Conservation (phyloP, 2,797 vertebrate genomes). For the Falco cherrug region DNA sequence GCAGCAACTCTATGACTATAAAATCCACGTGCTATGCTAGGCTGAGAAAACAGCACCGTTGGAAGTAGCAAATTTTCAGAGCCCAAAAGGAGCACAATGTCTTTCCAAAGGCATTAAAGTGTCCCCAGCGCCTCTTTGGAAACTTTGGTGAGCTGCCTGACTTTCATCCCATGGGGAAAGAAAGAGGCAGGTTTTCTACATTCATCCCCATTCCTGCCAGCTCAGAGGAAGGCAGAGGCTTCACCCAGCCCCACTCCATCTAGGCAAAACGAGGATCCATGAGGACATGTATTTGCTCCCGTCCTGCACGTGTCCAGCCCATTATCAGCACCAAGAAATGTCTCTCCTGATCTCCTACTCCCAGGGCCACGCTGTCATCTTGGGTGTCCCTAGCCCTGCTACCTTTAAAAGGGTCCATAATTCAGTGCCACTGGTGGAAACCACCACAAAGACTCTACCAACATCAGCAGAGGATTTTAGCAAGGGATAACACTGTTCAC, state of each 20-base stretch:
- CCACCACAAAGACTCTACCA: neutral
- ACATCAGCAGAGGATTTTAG: neutral
- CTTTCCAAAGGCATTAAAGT: slow-evolving; percentile 9
- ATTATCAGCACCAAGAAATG: neutral
- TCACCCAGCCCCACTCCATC: neutral
- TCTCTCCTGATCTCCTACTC: neutral
- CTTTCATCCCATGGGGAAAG: neutral
- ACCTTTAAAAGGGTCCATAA: neutral
- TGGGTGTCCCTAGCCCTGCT: neutral
- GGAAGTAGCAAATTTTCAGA: neutral
- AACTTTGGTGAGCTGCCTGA: neutral
- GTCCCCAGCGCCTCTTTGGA: neutral
- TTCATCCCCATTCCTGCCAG: neutral
- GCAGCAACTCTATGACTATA: neutral
- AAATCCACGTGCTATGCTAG: neutral
- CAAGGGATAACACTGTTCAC: neutral
- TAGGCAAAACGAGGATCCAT: neutral
- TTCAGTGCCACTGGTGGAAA: neutral
- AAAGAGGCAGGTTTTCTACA: neutral
- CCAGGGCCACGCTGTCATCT: neutral
- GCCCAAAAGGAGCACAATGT: neutral
- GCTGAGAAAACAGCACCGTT: slow-evolving; percentile 25
- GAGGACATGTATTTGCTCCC: neutral
- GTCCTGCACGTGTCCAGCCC: neutral
- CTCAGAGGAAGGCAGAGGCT: neutral